These are phyloP conservation scores for Diaprepes abbreviatus DNA, from an alignment of 2,888 invertebrate species.

Conservation along the genomic window DNA sequence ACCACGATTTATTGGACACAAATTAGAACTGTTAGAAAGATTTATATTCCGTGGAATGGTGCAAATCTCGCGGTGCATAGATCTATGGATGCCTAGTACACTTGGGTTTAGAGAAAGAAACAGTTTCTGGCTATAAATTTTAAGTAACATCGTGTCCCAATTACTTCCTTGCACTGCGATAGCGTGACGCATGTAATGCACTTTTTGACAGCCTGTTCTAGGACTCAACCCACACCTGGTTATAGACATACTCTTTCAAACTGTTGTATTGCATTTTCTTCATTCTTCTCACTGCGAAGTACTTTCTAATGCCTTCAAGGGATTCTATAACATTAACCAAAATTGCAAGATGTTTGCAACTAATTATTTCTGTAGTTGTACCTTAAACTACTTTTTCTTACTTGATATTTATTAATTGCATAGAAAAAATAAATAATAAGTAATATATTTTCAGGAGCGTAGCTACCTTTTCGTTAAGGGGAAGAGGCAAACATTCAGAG, in stretches of 20 bases:
- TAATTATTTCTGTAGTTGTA: too few species aligned
- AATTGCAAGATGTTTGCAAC: too few species aligned
- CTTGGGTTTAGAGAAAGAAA: conserved; percentile 41
- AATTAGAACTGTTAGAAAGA: conserved; percentile 62
- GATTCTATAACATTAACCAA: conserved; percentile 10
- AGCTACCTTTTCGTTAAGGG: too few species aligned
- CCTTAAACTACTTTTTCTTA: too few species aligned
- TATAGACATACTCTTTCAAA: conserved; percentile 35
- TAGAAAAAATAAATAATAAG: too few species aligned
- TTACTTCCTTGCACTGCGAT: conserved; percentile 67
- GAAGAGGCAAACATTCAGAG: too few species aligned
- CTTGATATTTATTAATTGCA: too few species aligned
- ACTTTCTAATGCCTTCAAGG: conserved; percentile 24
- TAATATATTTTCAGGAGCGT: too few species aligned
- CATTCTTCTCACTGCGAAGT: conserved; percentile 18
- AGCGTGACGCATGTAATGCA: conserved; percentile 66
- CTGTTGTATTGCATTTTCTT: conserved; percentile 30
- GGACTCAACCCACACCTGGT: conserved; percentile 34
- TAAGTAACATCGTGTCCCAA: conserved; percentile 67
- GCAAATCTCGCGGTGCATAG: conserved; percentile 48
- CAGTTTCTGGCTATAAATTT: conserved; percentile 62
- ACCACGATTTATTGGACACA: conserved; percentile 61
- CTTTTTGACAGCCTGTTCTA: conserved; percentile 47
- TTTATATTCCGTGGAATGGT: conserved; percentile 57
- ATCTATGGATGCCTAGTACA: conserved; percentile 45